These are phyloP conservation scores for Drosophila nikananu DNA, from an alignment of 1,140 invertebrate genomes.

Conservation along the genomic window DNA sequence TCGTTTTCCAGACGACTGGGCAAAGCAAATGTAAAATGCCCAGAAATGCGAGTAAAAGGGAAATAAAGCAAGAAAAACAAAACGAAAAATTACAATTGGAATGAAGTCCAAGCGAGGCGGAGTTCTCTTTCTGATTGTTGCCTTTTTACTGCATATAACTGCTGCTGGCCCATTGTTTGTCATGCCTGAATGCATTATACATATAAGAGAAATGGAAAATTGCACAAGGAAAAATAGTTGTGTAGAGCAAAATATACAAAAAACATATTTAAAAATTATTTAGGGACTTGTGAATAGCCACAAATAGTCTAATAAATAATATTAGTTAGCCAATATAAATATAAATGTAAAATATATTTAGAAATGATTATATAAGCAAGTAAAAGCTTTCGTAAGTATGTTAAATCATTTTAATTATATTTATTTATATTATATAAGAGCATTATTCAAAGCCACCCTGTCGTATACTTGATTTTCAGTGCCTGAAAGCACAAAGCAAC, in stretches of 20 bases:
- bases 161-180: conserved; percentile 46
- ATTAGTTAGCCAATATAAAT: not conserved
- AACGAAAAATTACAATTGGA: conserved; percentile 42
- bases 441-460: not conserved
- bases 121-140: conserved; percentile 28
- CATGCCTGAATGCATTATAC: conserved; percentile 42
- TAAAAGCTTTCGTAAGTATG: too few relatives aligned
- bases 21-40: conserved; percentile 26
- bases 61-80: conserved; percentile 31
- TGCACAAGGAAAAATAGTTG: conserved; percentile 1
- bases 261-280: too few relatives aligned
- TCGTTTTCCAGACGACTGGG: conserved; percentile 45
- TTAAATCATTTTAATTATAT: not conserved
- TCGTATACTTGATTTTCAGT: conserved; percentile 39
- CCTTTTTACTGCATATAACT: conserved; percentile 47
- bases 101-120: conserved; percentile 18
- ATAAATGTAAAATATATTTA: not conserved
- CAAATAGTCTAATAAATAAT: too few relatives aligned
- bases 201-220: conserved; percentile 2
- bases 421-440: not conserved
- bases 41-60: conserved; percentile 21
- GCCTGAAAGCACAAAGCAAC: conserved; percentile 20
- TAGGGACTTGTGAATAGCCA: too few relatives aligned
- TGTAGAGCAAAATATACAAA: too few relatives aligned
- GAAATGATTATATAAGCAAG: too few relatives aligned